phyloP scores from a whole-genome alignment of 2,797 vertebrate genomes.

The Sarcoramphus papa region DNA sequence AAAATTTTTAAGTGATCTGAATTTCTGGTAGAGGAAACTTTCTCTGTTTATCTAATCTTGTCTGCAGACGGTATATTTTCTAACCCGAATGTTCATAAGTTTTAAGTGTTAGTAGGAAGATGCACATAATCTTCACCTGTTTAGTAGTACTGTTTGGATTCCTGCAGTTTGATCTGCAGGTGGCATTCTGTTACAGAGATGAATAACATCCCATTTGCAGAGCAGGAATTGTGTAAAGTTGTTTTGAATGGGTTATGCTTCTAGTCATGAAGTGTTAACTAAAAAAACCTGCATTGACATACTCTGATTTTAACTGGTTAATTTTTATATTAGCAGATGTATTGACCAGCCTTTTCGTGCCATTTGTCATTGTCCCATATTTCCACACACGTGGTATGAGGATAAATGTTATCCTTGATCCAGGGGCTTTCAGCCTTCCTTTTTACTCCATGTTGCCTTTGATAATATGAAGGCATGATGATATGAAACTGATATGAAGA shows the following conservation, averaged over 20 bases:
- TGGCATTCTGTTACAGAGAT: neutral
- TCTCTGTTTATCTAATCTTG: neutral
- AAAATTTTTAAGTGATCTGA: neutral
- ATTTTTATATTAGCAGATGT: neutral
- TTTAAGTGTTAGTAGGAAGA: neutral
- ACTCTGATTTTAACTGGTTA: neutral
- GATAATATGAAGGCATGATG: neutral
- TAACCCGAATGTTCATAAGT: neutral
- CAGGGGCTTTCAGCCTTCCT: neutral
- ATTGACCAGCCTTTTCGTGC: neutral
- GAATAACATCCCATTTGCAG: neutral
- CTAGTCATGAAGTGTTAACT: neutral
- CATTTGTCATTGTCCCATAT: neutral
- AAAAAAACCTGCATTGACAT: neutral
- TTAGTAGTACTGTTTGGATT: neutral
- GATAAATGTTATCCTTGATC: neutral
- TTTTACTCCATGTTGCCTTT: neutral
- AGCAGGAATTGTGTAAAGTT: neutral
- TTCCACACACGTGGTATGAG: neutral
- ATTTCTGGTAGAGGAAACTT: neutral
- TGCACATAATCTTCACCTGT: neutral
- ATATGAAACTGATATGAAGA: neutral
- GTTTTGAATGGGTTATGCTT: neutral
- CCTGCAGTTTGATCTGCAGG: neutral
- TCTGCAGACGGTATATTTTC: neutral